These are phyloP conservation scores for Conomelus anceps DNA, from an alignment of 2,888 invertebrate genomes.

Conservation along the genomic window DNA sequence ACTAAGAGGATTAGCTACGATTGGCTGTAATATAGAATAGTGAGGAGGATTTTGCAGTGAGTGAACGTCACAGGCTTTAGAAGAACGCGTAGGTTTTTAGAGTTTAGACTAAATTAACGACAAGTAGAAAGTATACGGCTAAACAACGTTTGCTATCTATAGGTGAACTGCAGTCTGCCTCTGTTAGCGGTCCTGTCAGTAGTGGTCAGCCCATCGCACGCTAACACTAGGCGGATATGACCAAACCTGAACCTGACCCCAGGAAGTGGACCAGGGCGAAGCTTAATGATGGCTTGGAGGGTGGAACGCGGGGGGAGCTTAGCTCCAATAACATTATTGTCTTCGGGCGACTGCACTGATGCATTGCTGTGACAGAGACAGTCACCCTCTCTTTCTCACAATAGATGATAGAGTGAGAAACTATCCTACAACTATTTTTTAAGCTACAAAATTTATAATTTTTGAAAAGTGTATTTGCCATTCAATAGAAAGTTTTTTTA, in stretches of 20 bases:
- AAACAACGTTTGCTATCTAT: not conserved
- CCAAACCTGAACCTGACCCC: not conserved
- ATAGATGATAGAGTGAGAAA: too few species aligned
- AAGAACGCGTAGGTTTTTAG: not conserved
- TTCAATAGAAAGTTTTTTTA: not conserved
- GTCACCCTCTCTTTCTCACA: too few species aligned
- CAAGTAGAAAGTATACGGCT: not conserved
- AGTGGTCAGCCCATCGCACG: not conserved
- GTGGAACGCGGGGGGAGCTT: not conserved
- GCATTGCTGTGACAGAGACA: not conserved
- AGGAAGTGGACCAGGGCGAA: not conserved
- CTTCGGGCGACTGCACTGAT: not conserved
- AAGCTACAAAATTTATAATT: not conserved
- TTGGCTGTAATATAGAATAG: not conserved
- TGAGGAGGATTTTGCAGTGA: not conserved
- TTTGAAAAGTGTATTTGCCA: not conserved
- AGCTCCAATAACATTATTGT: not conserved
- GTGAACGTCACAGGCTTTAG: not conserved
- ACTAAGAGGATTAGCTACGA: not conserved
- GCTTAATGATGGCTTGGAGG: not conserved
- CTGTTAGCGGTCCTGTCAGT: not conserved
- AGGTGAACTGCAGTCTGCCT: not conserved
- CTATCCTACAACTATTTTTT: too few species aligned
- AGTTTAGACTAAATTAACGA: not conserved
- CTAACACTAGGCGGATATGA: not conserved